Conservation (phyloP, 2,888 invertebrate genomes). For the Oxyteleia sp. region DNA sequence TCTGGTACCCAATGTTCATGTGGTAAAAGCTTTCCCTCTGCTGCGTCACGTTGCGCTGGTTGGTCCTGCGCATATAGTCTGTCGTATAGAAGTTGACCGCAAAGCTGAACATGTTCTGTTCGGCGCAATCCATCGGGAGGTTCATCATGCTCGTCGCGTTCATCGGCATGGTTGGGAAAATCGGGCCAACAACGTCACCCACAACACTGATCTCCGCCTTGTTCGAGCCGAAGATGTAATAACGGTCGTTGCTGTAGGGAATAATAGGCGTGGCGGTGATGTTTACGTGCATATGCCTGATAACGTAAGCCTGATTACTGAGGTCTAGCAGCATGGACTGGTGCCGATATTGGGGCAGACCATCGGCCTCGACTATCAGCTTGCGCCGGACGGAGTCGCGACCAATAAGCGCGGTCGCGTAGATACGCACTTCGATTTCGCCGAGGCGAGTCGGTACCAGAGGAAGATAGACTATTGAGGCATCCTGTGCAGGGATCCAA, state of each 20-base stretch:
- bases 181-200: slow-evolving; percentile 97
- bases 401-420: slow-evolving; percentile 92
- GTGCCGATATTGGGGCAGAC: slow-evolving; percentile 96
- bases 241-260: slow-evolving; percentile 95
- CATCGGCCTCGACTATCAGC: slow-evolving; percentile 94
- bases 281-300: slow-evolving; percentile 98
- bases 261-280: slow-evolving; percentile 97
- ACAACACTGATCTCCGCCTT: slow-evolving; percentile 93
- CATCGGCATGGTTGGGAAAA: slow-evolving; percentile 97
- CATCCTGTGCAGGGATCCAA: slow-evolving; percentile 93
- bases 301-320: slow-evolving; percentile 96
- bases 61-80: slow-evolving; percentile 96
- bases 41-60: slow-evolving; percentile 94
- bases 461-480: slow-evolving; percentile 95
- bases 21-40: slow-evolving; percentile 94
- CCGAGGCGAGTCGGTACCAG: slow-evolving; percentile 95
- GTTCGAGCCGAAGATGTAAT: slow-evolving; percentile 98
- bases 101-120: slow-evolving; percentile 98
- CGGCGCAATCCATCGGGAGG: slow-evolving; percentile 96
- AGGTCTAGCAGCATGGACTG: slow-evolving; percentile 97
- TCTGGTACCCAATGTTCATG: slow-evolving; percentile 96
- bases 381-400: slow-evolving; percentile 91
- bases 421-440: slow-evolving; percentile 92
- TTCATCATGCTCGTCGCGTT: slow-evolving; percentile 94
- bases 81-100: slow-evolving; percentile 97